Base-by-base conservation (phyloP, 1,140 invertebrate species). In the Drosophila lacertosa region DNA sequence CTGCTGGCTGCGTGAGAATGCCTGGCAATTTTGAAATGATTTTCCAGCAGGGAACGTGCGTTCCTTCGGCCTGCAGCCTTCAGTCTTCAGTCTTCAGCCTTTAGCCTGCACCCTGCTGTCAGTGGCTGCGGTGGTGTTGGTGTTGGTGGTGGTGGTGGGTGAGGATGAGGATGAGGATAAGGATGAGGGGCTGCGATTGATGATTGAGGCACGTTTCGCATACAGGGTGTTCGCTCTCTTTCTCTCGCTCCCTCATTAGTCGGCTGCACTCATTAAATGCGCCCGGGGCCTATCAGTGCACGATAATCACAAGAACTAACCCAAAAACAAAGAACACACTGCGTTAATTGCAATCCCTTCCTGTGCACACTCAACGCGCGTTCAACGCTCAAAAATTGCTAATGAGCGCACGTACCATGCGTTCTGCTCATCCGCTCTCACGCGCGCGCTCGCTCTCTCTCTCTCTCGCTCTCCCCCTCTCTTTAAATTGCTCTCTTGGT, bases 331-430 rank as follows among this genome's bases (percentile, higher is more conserved):
- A 37, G 60, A 70, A 18, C 29, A 60, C 66, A 58, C n/a, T 53
- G 72, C 59, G 53, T 74, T 79, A 89, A 89, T 73, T 74, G 73
- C 75, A 71, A 79, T 59, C 65, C 63, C 76, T 79, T 89, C 73
- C 79, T 77, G 84, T 79, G 39, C 59, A 47, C 44, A 29, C 63
- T 64, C 47, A 37, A 18, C 29, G n/a, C n/a, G n/a, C n/a, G 39
- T 24, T 75, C 60, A 45, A 60, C 37, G 62, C 73, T 74, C 67
- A 69, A 64, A 26, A 54, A 55, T 66, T 44, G 62, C 69, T 81
- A 84, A 84, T 84, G 81, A 81, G 65, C 77, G 65, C 77, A 86
- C 81, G 73, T 70, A 77, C 68, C 57, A 69, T 32, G 29, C 20
- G 26, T 26, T 26, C 24, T 57, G 18, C 44, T 51, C 63, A 6